Evolutionary conservation across 1,140 invertebrate species (phyloP).

Genomic region (Acromyrmex heyeri): DNA sequence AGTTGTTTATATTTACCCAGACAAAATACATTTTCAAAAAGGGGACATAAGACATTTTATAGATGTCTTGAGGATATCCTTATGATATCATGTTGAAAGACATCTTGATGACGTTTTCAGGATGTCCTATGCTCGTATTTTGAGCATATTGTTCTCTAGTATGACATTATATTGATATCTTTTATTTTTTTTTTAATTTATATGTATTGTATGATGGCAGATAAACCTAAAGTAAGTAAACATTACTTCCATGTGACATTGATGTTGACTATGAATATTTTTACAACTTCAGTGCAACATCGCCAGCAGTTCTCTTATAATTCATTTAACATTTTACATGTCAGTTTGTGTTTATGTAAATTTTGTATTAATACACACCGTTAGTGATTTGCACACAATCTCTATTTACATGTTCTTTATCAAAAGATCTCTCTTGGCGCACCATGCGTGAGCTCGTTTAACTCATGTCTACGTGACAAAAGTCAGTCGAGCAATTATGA

Average conservation of each 20-base stretch:
- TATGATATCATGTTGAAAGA: too few relatives aligned
- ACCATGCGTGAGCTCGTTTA: constrained; percentile 22
- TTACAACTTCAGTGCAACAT: neutral
- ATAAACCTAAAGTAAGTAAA: neutral
- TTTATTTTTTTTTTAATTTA: neutral
- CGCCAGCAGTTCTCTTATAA: neutral
- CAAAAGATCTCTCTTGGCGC: constrained; percentile 42
- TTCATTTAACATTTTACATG: constrained; percentile 15
- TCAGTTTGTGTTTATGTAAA: neutral
- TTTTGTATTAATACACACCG: constrained; percentile 14
- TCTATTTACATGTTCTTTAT: constrained; percentile 55
- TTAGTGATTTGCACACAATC: constrained; percentile 69
- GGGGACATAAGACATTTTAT: too few relatives aligned
- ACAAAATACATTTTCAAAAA: too few relatives aligned
- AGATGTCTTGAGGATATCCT: too few relatives aligned
- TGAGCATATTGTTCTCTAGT: too few relatives aligned
- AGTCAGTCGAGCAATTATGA: constrained; percentile 27
- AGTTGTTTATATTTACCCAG: neutral
- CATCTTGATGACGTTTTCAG: too few relatives aligned
- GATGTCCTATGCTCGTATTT: too few relatives aligned
- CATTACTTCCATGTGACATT: neutral
- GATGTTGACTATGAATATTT: constrained; percentile 12
- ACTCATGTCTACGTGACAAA: constrained; percentile 36
- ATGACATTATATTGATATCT: neutral
- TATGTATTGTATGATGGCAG: neutral